phyloP scores from a whole-genome alignment of 2,797 vertebrate species.

The Danio tinwini region DNA sequence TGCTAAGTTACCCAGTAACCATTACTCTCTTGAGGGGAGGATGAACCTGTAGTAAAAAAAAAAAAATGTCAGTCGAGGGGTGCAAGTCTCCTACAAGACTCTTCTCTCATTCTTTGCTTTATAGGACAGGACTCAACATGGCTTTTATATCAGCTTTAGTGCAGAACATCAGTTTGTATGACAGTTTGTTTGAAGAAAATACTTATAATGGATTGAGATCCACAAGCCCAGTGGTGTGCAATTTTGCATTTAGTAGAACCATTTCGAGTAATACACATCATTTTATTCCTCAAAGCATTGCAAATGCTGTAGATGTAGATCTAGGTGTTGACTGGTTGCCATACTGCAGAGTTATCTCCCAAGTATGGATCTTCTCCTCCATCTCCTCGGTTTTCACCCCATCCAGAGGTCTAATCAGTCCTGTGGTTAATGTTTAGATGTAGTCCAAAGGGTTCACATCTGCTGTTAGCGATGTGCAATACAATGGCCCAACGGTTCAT shows the following conservation, averaged over 20 bases:
- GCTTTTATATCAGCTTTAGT: neutral
- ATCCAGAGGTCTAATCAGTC: slow-evolving; percentile 32
- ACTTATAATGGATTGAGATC: neutral
- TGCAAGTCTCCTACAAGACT: neutral
- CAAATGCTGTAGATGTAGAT: neutral
- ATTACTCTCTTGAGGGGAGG: neutral
- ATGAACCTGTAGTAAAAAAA: slow-evolving; percentile 1
- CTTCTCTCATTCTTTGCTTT: neutral
- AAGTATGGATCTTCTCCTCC: slow-evolving; percentile 5
- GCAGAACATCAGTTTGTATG: slow-evolving; percentile 40
- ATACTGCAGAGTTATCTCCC: neutral
- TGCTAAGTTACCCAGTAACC: slow-evolving; percentile 23
- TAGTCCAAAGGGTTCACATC: slow-evolving; percentile 50
- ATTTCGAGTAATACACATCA: neutral
- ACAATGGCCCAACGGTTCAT: slow-evolving; percentile 36
- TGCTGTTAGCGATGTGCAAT: slow-evolving; percentile 19
- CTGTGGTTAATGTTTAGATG: slow-evolving; percentile 53
- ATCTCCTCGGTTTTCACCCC: slow-evolving; percentile 1
- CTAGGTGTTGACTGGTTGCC: neutral
- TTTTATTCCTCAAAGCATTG: neutral
- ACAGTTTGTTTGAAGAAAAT: slow-evolving; percentile 5
- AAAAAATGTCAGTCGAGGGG: neutral
- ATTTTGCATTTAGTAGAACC: neutral
- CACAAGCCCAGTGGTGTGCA: neutral
- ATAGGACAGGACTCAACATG: neutral